Percentiles rank a stretch among this genome's conserved stretches.
Conservation (phyloP, 2,888 invertebrate genomes). For the Chymomyza procnemis region DNA sequence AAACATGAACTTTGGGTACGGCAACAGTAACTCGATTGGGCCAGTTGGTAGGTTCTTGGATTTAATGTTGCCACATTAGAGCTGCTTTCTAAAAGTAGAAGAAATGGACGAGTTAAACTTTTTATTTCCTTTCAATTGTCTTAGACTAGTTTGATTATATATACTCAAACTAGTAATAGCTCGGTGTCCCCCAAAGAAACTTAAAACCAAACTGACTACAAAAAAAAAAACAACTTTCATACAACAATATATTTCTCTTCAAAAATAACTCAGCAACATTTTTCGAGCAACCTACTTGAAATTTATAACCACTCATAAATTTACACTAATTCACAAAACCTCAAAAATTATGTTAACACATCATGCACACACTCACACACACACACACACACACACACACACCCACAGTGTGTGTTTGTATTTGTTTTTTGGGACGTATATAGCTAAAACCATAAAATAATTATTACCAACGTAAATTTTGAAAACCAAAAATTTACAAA, state of each 20-base stretch:
- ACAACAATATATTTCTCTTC: not conserved
- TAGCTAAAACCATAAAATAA: conserved; percentile 39
- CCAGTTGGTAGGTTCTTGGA: too few species aligned
- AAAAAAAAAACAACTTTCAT: not conserved
- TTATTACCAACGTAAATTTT: conserved; percentile 47
- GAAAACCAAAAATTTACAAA: conserved; percentile 44
- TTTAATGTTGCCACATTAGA: too few species aligned
- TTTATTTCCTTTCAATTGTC: too few species aligned
- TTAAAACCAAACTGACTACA: not conserved
- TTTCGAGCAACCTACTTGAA: not conserved
- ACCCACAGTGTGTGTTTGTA: not conserved
- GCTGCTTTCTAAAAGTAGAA: too few species aligned
- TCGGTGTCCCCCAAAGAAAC: too few species aligned
- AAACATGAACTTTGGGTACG: not conserved
- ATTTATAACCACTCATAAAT: not conserved
- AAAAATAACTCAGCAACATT: not conserved
- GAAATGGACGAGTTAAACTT: too few species aligned
- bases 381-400: not conserved
- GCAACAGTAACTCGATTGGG: too few species aligned
- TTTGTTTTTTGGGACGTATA: conserved; percentile 10
- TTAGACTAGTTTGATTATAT: too few species aligned
- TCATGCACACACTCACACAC: too few species aligned
- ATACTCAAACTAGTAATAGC: too few species aligned
- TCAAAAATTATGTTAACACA: conserved; percentile 1
- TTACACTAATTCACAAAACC: not conserved